These are phyloP conservation scores for Denticeps clupeoides DNA, from an alignment of 2,797 vertebrate species.

Conservation along the genomic window DNA sequence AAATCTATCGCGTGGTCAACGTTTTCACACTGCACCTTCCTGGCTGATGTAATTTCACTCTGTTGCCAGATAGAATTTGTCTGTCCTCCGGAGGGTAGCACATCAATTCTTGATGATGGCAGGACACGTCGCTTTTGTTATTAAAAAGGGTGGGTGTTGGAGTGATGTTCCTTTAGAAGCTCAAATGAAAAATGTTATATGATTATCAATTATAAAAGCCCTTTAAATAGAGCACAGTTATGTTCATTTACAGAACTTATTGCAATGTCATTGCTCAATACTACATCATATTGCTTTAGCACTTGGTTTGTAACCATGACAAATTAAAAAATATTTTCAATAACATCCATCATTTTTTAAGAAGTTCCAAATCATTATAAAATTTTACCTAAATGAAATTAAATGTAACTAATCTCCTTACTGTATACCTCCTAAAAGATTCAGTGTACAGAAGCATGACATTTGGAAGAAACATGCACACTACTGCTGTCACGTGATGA, in stretches of 20 bases:
- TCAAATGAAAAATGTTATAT: slow-evolving; percentile 24
- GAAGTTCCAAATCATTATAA: no score
- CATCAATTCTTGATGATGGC: slow-evolving; percentile 33
- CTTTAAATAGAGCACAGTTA: slow-evolving; percentile 35
- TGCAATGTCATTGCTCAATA: slow-evolving; percentile 7
- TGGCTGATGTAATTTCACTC: slow-evolving; percentile 33
- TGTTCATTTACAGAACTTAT: slow-evolving; percentile 35
- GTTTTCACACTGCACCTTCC: slow-evolving; percentile 18
- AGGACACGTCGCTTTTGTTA: slow-evolving; percentile 38
- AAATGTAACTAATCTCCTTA: no score
- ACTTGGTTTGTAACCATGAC: no score
- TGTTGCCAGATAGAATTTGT: slow-evolving; percentile 25
- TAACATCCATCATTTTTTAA: no score
- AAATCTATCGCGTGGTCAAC: slow-evolving; percentile 21
- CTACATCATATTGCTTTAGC: no score
- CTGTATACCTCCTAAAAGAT: no score
- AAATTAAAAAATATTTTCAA: no score
- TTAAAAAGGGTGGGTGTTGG: slow-evolving; percentile 34
- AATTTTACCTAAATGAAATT: no score
- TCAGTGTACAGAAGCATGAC: no score
- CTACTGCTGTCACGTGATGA: no score
- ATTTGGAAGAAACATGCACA: no score
- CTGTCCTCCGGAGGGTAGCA: slow-evolving; percentile 32
- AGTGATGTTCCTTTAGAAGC: slow-evolving; percentile 18
- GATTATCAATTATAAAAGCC: slow-evolving; percentile 39